These are phyloP conservation scores for Tridacna crocea DNA, from an alignment of 2,888 invertebrate species.

Conservation along the genomic window DNA sequence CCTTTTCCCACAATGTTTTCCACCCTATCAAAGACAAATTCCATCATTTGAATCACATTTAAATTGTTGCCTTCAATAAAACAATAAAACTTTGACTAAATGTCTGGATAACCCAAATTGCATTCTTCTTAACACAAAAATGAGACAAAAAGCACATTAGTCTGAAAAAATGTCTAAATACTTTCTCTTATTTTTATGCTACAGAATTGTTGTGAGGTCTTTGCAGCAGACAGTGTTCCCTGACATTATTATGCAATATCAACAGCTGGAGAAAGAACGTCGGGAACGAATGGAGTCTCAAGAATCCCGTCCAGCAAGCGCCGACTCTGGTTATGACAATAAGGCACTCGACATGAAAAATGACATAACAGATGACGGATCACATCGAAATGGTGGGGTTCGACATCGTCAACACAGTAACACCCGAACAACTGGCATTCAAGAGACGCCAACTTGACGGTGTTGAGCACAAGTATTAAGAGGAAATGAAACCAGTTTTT, in stretches of 20 bases:
- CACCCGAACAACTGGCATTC: conserved; percentile 18
- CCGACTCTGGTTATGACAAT: conserved; percentile 60
- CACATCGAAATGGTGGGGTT: conserved; percentile 44
- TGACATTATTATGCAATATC: conserved; percentile 70
- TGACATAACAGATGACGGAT: conserved; percentile 30
- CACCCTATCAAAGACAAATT: too few relatives aligned
- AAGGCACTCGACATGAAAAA: conserved; percentile 56
- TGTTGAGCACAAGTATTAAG: conserved; percentile 20
- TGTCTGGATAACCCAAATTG: too few relatives aligned
- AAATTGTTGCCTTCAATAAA: too few relatives aligned
- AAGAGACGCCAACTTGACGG: conserved; percentile 59
- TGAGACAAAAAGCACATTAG: too few relatives aligned
- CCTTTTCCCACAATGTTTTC: too few relatives aligned
- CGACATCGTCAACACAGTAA: conserved; percentile 57
- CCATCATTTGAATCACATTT: too few relatives aligned
- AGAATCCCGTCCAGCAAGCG: conserved; percentile 38
- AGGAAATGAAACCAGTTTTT: conserved; percentile 28
- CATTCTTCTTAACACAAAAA: too few relatives aligned
- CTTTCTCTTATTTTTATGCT: conserved; percentile 12
- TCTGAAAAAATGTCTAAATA: too few relatives aligned
- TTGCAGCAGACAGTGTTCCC: conserved; percentile 75
- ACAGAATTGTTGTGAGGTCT: conserved; percentile 71
- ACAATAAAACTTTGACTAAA: too few relatives aligned
- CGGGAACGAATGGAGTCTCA: conserved; percentile 25
- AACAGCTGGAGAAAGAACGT: conserved; percentile 68